phyloP scores from a whole-genome alignment of 92 coral and sea anemone species.

The Porites rus region DNA sequence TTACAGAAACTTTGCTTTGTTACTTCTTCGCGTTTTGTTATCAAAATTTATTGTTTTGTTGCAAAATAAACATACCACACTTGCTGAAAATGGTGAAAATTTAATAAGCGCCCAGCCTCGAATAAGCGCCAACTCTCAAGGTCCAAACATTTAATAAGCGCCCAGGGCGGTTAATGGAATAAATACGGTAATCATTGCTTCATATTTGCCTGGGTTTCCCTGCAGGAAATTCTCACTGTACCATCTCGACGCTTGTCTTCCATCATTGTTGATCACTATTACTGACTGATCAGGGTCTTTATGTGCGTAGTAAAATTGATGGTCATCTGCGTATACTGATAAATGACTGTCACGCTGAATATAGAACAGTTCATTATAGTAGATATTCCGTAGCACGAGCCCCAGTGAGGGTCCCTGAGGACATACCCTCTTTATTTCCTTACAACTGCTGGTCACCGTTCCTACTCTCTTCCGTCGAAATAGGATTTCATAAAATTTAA shows the following conservation, averaged over 20 bases:
- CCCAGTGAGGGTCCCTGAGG: conserved; percentile 51
- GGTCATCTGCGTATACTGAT: conserved; percentile 52
- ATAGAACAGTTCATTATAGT: conserved; percentile 45
- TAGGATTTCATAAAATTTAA: conserved; percentile 30
- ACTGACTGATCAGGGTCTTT: conserved; percentile 25
- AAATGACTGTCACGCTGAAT: conserved; percentile 18
- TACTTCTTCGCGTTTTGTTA: too few relatives aligned
- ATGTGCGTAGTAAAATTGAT: neutral
- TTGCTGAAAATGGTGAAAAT: too few relatives aligned
- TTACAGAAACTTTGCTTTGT: too few relatives aligned
- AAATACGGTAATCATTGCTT: conserved; percentile 21
- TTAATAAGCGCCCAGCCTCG: too few relatives aligned
- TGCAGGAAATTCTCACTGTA: neutral
- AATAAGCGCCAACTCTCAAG: too few relatives aligned
- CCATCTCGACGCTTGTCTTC: neutral
- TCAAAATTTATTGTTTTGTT: too few relatives aligned
- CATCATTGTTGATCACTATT: conserved; percentile 36
- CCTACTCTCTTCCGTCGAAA: conserved; percentile 25
- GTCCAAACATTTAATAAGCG: neutral
- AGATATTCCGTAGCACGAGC: neutral
- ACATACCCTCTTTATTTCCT: conserved; percentile 22
- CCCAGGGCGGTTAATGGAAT: too few relatives aligned
- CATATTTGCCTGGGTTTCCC: conserved; percentile 47
- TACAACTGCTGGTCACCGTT: conserved; percentile 31
- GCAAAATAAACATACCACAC: too few relatives aligned